Evolutionary conservation across 2,797 vertebrate species (phyloP), one percentile per base, ranked within the genome.

Genomic region (Brotogeris chrysoptera): DNA sequence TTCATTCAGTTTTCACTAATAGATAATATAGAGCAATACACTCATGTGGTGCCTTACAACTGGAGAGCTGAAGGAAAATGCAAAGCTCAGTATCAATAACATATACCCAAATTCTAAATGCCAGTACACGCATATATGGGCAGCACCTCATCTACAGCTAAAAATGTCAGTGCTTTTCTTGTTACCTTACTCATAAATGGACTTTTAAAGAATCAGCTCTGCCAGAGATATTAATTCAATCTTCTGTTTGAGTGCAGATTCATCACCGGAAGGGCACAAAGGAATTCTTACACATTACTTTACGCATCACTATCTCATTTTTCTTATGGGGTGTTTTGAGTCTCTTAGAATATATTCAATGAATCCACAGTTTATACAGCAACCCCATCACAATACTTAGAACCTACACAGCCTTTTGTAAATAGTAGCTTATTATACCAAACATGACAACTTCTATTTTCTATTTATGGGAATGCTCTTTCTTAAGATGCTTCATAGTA

Each of bases 391-490:
- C 61, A 88, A 92, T 17, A 44, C 77, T 81, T 70, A 65, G 50
- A 95, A 80, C 32, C 21, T n/a, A 76, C 59, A 53, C 38, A 50
- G 70, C 9, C 60, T 84, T 90, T 70, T 53, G 88, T 94, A 96
- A 93, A 94, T 77, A 85, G 71, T 92, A 80, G 49, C 69, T 71
- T 85, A 69, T 69, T 86, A 78, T 63, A 57, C 52, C 68, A 80
- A 83, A 93, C 59, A 60, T 32, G 83, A 59, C 72, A 71, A 88
- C 47, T 71, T 71, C 64, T 63, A 39, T 85, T 91, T 70, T 66
- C 82, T 93, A 60, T 96, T 96, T 94, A 82, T 93, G 88, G 90
- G 44, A 92, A 92, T 74, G 88, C n/a, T 90, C 23, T 80, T 95
- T 87, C 90, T 96, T 52, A 88, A 92, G 82, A 90, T 60, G 61